Evolutionary conservation across 2,888 invertebrate species (phyloP).

Genomic region (Dysmachus trigonus): DNA sequence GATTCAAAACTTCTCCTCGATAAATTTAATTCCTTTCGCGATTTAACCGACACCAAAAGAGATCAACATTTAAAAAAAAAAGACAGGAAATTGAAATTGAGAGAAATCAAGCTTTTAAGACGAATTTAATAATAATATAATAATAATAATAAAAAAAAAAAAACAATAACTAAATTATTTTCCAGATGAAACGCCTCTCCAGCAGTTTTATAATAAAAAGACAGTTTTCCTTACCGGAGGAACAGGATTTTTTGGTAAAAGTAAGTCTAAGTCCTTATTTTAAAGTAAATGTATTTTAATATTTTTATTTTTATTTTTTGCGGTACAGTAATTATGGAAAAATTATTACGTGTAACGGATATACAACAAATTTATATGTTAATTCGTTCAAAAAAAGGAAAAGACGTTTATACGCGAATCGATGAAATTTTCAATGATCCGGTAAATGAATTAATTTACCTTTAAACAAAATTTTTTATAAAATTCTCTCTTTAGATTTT

Average conservation of each 20-base stretch:
- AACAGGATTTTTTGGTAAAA: constrained; percentile 67
- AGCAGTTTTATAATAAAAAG: constrained; percentile 70
- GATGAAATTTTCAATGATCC: constrained; percentile 75
- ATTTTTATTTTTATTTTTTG: too few species aligned
- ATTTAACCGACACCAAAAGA: too few species aligned
- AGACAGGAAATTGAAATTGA: too few species aligned
- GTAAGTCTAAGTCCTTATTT: constrained; percentile 51
- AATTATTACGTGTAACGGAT: constrained; percentile 69
- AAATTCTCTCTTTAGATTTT: constrained; percentile 52
- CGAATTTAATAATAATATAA: too few species aligned
- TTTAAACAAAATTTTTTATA: too few species aligned
- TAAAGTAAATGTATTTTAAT: background rate
- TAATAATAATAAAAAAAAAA: background rate
- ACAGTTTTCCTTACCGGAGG: constrained; percentile 71
- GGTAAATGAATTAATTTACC: constrained; percentile 62
- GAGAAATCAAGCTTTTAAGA: too few species aligned
- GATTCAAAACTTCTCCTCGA: too few species aligned
- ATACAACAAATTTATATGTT: constrained; percentile 68
- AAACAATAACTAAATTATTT: background rate
- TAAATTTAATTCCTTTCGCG: too few species aligned
- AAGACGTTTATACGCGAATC: constrained; percentile 72
- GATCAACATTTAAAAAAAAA: too few species aligned
- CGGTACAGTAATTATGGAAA: constrained; percentile 69
- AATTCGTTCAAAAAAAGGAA: constrained; percentile 70
- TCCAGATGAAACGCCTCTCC: constrained; percentile 59